phyloP scores from a whole-genome alignment of 2,888 invertebrate genomes.

The Thereva nobilitata region DNA sequence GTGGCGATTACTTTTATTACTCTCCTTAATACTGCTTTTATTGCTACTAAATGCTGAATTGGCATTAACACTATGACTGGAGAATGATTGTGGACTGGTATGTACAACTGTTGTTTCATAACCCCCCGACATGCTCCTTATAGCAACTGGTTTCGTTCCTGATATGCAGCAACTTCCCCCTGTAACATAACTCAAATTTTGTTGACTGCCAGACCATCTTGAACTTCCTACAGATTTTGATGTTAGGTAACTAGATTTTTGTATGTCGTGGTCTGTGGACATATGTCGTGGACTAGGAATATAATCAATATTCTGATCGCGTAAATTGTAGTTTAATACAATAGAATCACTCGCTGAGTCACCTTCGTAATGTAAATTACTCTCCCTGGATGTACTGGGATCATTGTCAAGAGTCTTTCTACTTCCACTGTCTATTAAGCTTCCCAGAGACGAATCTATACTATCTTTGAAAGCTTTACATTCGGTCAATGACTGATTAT shows the following conservation, averaged over 20 bases:
- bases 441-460: slow-evolving; percentile 45
- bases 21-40: slow-evolving; percentile 45
- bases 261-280: slow-evolving; percentile 41
- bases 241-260: slow-evolving; percentile 32
- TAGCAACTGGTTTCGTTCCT: slow-evolving; percentile 45
- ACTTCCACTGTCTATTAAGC: slow-evolving; percentile 41
- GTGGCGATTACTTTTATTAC: slow-evolving; percentile 43
- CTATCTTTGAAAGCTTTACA: slow-evolving; percentile 46
- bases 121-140: slow-evolving; percentile 48
- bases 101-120: slow-evolving; percentile 40
- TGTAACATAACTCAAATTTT: slow-evolving; percentile 43
- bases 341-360: slow-evolving; percentile 45
- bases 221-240: slow-evolving; percentile 38
- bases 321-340: slow-evolving; percentile 47
- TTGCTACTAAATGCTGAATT: slow-evolving; percentile 43
- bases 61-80: slow-evolving; percentile 36
- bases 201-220: slow-evolving; percentile 45
- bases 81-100: slow-evolving; percentile 23
- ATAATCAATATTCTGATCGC: slow-evolving; percentile 49
- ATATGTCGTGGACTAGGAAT: slow-evolving; percentile 44
- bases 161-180: slow-evolving; percentile 13
- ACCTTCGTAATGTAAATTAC: slow-evolving; percentile 39
- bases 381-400: slow-evolving; percentile 12
- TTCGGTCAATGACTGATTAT: slow-evolving; percentile 45
- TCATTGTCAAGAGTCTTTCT: slow-evolving; percentile 15